Conservation (phyloP, 2,113 vertebrate species). For the Odobenus rosmarus region DNA sequence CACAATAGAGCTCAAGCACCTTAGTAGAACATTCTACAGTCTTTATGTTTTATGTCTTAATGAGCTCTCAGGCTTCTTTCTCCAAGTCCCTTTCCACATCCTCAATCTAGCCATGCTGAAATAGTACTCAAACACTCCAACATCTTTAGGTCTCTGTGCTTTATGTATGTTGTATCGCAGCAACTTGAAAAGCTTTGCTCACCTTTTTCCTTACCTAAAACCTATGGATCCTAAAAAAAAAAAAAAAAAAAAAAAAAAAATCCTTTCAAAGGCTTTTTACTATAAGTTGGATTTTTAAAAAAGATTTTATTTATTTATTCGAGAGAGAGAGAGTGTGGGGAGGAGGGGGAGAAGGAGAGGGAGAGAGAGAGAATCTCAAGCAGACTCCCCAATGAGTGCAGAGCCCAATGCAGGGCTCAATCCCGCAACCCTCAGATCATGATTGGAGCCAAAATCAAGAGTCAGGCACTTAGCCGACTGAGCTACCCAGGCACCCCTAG, state of each 20-base stretch:
- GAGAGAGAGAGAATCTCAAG: neutral
- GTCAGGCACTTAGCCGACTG: neutral
- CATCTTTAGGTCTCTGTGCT: neutral
- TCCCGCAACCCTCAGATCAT: neutral
- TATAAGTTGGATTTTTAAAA: neutral
- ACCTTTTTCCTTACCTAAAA: neutral
- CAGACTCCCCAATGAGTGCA: neutral
- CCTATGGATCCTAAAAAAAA: neutral
- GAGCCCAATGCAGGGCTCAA: neutral
- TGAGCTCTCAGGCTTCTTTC: neutral
- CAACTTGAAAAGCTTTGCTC: neutral
- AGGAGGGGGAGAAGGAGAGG: no score
- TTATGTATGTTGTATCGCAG: neutral
- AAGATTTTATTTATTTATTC: neutral
- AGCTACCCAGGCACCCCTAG: neutral
- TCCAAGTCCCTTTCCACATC: neutral
- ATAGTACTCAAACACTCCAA: neutral
- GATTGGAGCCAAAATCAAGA: neutral
- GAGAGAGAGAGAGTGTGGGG: neutral
- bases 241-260: neutral
- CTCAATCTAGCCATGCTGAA: neutral
- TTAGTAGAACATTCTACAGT: accelerated
- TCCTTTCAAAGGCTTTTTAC: neutral
- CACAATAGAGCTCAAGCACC: neutral
- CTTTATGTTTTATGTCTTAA: neutral